Evolutionary conservation across 2,888 invertebrate genomes (phyloP), one percentile per base, ranked within the genome.

Genomic region (Matsumyia berberina): DNA sequence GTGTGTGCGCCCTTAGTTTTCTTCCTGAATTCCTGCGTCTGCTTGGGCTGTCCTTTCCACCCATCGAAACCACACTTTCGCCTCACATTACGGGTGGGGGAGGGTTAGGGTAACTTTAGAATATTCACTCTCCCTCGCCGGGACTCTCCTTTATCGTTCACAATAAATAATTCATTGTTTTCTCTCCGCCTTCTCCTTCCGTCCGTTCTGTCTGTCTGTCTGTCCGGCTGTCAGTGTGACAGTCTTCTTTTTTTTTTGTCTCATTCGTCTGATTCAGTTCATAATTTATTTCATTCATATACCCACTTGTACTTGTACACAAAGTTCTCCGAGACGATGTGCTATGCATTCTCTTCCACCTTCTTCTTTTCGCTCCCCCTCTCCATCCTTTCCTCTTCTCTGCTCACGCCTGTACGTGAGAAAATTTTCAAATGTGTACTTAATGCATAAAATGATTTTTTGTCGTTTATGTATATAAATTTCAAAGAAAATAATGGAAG

Each of bases 121-220:
- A 44, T 49, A 37, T 42, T 44, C 37, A 3, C 24, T n/a, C 24
- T 24, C 24, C 24, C 24, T 24, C 24, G 2, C 4, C 4, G 24
- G 24, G 24, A 24, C 4, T 4, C 24, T 42, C 62, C 39, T 44
- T 74, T 70, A 64, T 85, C 74, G 64, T 73, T 35, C 39, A 53
- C 46, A 64, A 85, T 85, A 85, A 85, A 85, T 85, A 79, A 85
- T 85, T 85, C 83, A 85, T 79, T 85, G 74, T 79, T 70, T 37
- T 53, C 6, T 62, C 57, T 44, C 42, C 46, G 44, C 17, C 74
- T 66, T 49, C 64, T 64, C 24, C 39, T 62, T 57, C 57, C 60
- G 37, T 5, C 31, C 49, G 31, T 37, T 58, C 4, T 24, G 2
- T 24, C 24, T 24, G 24, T 24, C 1, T 24, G 24, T 24, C 24